Evolutionary conservation across 2,888 invertebrate species (phyloP).

Genomic region (Heteromyza rotundicornis): DNA sequence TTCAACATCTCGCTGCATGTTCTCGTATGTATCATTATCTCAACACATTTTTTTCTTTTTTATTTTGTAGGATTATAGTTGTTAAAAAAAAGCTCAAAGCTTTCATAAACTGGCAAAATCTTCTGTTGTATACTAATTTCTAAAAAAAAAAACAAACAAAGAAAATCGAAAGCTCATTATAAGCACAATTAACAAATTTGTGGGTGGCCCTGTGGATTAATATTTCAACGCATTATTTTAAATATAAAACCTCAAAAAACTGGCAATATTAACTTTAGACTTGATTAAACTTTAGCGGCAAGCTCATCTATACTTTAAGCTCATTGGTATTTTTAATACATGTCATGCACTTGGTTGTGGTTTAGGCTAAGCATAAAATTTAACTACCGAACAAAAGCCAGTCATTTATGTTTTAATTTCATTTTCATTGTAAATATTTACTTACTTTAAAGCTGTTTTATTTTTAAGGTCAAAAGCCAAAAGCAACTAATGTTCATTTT

Average conservation of each 20-base stretch:
- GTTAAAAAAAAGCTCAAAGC: conserved; percentile 40
- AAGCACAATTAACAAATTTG: conserved; percentile 42
- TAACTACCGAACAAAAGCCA: not conserved
- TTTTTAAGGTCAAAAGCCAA: conserved; percentile 9
- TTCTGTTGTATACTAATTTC: conserved; percentile 54
- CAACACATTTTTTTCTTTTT: conserved; percentile 39
- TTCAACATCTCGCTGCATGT: not conserved
- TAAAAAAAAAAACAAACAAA: conserved; percentile 30
- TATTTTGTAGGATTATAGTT: conserved; percentile 62
- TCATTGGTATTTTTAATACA: not conserved
- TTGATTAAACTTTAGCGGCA: not conserved
- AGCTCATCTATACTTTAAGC: conserved; percentile 19
- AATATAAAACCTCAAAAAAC: conserved; percentile 1
- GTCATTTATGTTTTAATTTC: not conserved
- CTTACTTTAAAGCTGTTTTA: not conserved
- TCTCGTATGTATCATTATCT: conserved; percentile 24
- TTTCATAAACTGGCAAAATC: conserved; percentile 29
- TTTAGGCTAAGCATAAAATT: conserved; percentile 17
- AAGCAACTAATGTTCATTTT: conserved; percentile 8
- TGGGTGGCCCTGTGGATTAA: conserved; percentile 51
- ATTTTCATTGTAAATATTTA: conserved; percentile 6
- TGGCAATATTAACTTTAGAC: conserved; percentile 27
- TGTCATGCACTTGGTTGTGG: conserved; percentile 27
- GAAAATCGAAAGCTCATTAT: too few relatives aligned
- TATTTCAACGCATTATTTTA: conserved; percentile 28